Percentiles rank a stretch among this genome's conserved stretches.
These are phyloP conservation scores for Heliornis fulica DNA, from an alignment of 2,113 vertebrate species.

Conservation along the genomic window DNA sequence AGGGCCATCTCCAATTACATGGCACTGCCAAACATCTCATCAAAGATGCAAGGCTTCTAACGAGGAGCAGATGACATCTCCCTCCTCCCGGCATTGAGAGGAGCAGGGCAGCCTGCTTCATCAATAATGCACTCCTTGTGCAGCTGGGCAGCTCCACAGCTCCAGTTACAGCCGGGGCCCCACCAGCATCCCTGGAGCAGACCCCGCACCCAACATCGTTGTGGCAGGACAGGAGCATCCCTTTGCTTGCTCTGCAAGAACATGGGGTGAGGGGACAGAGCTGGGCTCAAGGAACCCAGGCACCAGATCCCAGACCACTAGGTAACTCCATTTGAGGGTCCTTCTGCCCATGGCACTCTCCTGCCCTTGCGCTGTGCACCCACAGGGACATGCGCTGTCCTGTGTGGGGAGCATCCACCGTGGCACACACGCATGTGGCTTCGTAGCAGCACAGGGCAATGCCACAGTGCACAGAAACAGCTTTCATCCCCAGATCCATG, in stretches of 20 bases:
- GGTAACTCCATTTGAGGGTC: not conserved
- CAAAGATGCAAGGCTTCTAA: conserved; percentile 68
- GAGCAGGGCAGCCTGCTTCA: not conserved
- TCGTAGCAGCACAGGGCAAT: accelerated
- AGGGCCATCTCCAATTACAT: conserved; percentile 52
- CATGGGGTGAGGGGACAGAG: too few relatives aligned
- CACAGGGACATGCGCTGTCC: not conserved
- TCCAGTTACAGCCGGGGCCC: not conserved
- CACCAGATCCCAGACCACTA: not conserved
- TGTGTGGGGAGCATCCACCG: not conserved
- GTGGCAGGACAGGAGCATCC: not conserved
- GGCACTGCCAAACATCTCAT: not conserved
- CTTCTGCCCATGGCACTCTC: not conserved
- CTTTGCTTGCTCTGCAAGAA: not conserved
- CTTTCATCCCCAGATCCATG: accelerated
- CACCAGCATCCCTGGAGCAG: accelerated
- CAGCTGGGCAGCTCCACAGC: not conserved
- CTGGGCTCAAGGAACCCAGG: too few relatives aligned
- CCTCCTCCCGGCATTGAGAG: not conserved
- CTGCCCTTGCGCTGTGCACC: not conserved
- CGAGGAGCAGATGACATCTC: conserved; percentile 50
- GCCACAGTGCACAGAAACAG: accelerated
- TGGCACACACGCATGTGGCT: accelerated
- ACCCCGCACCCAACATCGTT: accelerated
- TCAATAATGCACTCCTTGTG: conserved; percentile 43